Evolutionary conservation across 1,140 invertebrate genomes (phyloP).

Genomic region (Mercenaria mercenaria): DNA sequence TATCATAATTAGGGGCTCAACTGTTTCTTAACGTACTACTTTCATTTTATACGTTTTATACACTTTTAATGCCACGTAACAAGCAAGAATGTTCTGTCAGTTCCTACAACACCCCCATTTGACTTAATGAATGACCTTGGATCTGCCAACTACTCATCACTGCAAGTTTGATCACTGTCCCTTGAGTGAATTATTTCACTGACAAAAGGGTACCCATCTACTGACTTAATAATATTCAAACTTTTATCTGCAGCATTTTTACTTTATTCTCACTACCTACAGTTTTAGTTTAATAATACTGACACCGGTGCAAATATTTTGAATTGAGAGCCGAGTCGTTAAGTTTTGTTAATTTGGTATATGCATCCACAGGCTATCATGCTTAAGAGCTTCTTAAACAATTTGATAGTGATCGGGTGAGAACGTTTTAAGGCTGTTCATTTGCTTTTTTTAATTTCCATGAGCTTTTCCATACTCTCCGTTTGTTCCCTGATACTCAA

Average conservation of each 20-base stretch:
- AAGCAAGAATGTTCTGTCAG: slow-evolving; percentile 54
- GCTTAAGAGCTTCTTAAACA: not conserved
- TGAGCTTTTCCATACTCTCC: too few species aligned
- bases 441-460: too few species aligned
- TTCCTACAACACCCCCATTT: slow-evolving; percentile 5
- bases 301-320: slow-evolving; percentile 8
- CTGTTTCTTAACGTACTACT: slow-evolving; percentile 19
- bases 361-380: slow-evolving; percentile 21
- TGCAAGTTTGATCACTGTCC: not conserved
- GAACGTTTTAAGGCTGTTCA: not conserved
- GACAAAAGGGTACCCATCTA: not conserved
- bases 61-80: slow-evolving; percentile 51
- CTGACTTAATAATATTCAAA: slow-evolving; percentile 13
- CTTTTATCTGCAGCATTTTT: slow-evolving; percentile 55
- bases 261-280: slow-evolving; percentile 32
- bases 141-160: slow-evolving; percentile 45
- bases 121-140: slow-evolving; percentile 20
- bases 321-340: slow-evolving; percentile 18
- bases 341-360: slow-evolving; percentile 9
- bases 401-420: too few species aligned
- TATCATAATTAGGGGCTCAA: slow-evolving; percentile 41
- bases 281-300: too few species aligned
- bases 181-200: slow-evolving; percentile 16
- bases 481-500: too few species aligned
- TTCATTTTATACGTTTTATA: too few species aligned